Percentiles rank a stretch among this genome's conserved stretches.
Conservation (phyloP, 2,797 vertebrate genomes). For the Coreius guichenoti region DNA sequence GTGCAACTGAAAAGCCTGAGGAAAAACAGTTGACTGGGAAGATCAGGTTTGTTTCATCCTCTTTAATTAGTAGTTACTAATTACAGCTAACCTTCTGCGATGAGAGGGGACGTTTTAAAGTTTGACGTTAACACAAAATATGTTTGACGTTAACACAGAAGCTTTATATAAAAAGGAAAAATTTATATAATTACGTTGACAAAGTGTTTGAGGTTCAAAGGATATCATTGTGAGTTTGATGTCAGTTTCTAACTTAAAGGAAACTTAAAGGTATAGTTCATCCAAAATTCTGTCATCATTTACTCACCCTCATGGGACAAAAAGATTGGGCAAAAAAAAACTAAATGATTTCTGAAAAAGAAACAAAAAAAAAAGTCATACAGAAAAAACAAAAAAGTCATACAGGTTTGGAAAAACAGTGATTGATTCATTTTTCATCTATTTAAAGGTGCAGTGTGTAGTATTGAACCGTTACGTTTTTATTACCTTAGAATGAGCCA, state of each 20-base stretch:
- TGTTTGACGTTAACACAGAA: neutral
- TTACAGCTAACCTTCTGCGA: slow-evolving; percentile 1
- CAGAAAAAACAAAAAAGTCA: neutral
- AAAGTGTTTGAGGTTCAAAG: neutral
- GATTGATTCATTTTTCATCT: no score
- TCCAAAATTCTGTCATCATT: neutral
- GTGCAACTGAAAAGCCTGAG: neutral
- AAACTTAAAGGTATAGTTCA: neutral
- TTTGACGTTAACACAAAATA: neutral
- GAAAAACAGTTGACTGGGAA: neutral
- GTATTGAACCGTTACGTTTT: no score
- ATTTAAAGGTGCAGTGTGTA: no score
- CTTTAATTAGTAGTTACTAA: neutral
- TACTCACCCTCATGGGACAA: neutral
- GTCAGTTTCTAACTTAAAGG: neutral
- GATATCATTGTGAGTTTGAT: slow-evolving; percentile 1
- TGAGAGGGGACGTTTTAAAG: neutral
- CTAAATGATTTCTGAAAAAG: neutral
- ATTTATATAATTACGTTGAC: neutral
- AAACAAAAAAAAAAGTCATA: no score
- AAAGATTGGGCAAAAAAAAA: neutral
- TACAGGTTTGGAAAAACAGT: neutral
- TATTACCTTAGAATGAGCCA: no score
- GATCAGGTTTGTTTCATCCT: slow-evolving; percentile 2
- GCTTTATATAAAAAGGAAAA: neutral